Percentiles rank a stretch among this genome's conserved stretches.
phyloP scores from a whole-genome alignment of 2,113 vertebrate species.

The Oreochromis aureus region DNA sequence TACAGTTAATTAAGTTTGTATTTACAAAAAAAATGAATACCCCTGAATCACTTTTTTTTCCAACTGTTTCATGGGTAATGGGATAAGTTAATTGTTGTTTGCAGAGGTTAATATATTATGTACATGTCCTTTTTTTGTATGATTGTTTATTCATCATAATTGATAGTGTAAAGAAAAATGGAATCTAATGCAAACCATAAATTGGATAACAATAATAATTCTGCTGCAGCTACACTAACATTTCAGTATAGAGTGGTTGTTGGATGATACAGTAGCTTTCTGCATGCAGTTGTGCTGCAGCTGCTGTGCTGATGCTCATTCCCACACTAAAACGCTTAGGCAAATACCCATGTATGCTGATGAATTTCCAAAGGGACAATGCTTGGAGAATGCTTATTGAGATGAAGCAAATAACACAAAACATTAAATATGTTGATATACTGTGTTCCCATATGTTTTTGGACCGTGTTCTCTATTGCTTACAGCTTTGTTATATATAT shows the following conservation, averaged over 20 bases:
- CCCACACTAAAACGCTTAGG: not conserved
- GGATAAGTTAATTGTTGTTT: slow-evolving; percentile 49
- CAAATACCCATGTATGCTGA: not conserved
- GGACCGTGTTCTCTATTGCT: not conserved
- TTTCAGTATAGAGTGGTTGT: not conserved
- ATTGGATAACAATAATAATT: not conserved
- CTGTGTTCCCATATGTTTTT: slow-evolving; percentile 11
- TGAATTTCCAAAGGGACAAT: slow-evolving; percentile 43
- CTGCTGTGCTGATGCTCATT: slow-evolving; percentile 1
- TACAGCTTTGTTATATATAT: not conserved
- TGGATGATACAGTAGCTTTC: not conserved
- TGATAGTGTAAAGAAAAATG: slow-evolving; percentile 24
- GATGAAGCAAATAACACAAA: not conserved
- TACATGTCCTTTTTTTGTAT: slow-evolving; percentile 44
- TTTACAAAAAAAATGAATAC: slow-evolving; percentile 12
- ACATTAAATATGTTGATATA: slow-evolving; percentile 6
- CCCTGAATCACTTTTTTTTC: slow-evolving; percentile 11
- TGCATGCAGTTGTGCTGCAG: slow-evolving; percentile 31
- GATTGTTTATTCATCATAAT: slow-evolving; percentile 33
- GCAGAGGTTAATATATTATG: slow-evolving; percentile 66
- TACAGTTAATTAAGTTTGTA: slow-evolving; percentile 47
- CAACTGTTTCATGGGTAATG: slow-evolving; percentile 17
- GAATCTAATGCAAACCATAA: not conserved
- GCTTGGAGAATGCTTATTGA: not conserved
- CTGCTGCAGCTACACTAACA: not conserved